These are phyloP conservation scores for Columba livia DNA, from an alignment of 2,113 vertebrate species.

Conservation along the genomic window DNA sequence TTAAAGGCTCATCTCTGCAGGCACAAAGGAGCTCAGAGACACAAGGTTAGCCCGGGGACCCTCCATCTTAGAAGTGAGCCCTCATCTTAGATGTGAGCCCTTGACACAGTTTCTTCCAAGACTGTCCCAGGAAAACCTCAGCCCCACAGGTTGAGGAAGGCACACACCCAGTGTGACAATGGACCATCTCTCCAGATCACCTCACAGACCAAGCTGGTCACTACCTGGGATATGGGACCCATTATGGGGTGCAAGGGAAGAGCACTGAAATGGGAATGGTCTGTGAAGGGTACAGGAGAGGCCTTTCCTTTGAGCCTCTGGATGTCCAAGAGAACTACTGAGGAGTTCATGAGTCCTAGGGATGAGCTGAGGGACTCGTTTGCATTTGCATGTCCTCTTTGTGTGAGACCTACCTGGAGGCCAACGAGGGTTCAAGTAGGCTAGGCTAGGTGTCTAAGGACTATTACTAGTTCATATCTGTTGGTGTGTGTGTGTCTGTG, in stretches of 20 bases:
- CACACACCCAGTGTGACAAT: background rate
- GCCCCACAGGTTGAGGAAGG: background rate
- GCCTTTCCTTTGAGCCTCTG: background rate
- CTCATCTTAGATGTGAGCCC: no score
- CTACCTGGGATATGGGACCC: background rate
- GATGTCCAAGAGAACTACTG: fast-evolving
- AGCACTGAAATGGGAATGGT: background rate
- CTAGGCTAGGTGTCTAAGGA: background rate
- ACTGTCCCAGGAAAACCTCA: background rate
- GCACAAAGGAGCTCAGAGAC: background rate
- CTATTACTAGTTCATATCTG: background rate
- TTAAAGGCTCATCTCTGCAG: background rate
- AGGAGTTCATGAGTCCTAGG: no score
- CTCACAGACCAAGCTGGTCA: background rate
- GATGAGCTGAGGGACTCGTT: background rate
- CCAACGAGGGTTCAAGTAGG: background rate
- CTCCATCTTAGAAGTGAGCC: background rate
- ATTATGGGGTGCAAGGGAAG: background rate
- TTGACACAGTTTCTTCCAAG: background rate
- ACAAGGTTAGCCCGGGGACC: background rate
- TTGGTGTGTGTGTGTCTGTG: background rate
- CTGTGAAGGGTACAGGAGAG: background rate
- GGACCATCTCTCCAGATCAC: fast-evolving
- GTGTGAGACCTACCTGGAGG: background rate
- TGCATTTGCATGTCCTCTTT: background rate